Percentiles rank a stretch among this genome's conserved stretches.
Evolutionary conservation across 2,113 vertebrate species (phyloP).

Genomic region (Dipodomys ordii): DNA sequence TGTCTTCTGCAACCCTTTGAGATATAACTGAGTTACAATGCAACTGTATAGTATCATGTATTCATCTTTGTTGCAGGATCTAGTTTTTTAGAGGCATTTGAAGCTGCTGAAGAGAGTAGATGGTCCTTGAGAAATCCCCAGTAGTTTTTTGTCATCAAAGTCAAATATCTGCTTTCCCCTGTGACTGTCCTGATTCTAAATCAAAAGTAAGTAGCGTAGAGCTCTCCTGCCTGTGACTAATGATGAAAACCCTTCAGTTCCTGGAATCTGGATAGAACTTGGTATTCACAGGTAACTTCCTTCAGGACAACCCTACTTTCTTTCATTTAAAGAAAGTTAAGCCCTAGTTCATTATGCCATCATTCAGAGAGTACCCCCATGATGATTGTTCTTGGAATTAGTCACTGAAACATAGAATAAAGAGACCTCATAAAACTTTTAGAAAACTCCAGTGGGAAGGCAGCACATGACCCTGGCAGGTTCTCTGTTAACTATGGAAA

Average conservation of each 20-base stretch:
- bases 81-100: not conserved
- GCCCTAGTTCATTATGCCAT: not conserved
- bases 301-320: not conserved
- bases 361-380: not conserved
- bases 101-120: not conserved
- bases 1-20: not conserved
- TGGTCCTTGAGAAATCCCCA: slow-evolving; percentile 43
- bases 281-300: not conserved
- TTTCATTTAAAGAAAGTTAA: not conserved
- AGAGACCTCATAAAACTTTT: not conserved
- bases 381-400: not conserved
- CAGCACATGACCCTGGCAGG: not conserved
- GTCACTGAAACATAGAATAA: not conserved
- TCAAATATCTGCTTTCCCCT: not conserved
- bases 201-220: not conserved
- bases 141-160: slow-evolving; percentile 3
- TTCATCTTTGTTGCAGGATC: not conserved
- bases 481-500: not conserved
- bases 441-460: slow-evolving; percentile 24
- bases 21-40: not conserved
- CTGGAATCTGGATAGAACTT: not conserved
- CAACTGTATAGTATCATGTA: not conserved
- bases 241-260: slow-evolving; percentile 47
- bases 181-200: not conserved
- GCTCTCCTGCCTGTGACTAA: slow-evolving; percentile 45